phyloP scores from a whole-genome alignment of 2,797 vertebrate genomes.

The Esox lucius region DNA sequence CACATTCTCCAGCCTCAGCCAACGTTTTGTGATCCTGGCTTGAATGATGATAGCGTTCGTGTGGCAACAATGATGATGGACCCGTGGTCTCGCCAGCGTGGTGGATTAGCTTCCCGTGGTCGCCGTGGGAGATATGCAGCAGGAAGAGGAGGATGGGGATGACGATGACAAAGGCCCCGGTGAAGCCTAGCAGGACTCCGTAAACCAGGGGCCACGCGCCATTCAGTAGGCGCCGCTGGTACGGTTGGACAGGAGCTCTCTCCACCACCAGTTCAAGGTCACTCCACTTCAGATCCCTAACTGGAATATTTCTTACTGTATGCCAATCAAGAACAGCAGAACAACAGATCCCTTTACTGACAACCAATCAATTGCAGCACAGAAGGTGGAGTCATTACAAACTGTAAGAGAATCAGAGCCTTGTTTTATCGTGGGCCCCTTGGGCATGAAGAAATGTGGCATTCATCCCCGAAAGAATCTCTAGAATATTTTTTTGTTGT shows the following conservation, averaged over 20 bases:
- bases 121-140: conserved; percentile 26
- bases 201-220: conserved; percentile 69
- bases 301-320: conserved; percentile 43
- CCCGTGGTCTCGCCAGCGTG: not conserved
- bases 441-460: conserved; percentile 30
- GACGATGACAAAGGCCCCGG: conserved; percentile 51
- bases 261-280: conserved; percentile 75
- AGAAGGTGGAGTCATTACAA: not conserved
- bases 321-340: not conserved
- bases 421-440: conserved; percentile 35
- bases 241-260: conserved; percentile 51
- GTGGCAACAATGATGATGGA: not conserved
- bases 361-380: not conserved
- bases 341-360: not conserved
- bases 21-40: not conserved
- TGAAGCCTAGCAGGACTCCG: conserved; percentile 76
- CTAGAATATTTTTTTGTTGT: not conserved
- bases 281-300: conserved; percentile 53
- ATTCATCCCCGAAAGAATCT: not conserved
- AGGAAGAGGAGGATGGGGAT: conserved; percentile 34
- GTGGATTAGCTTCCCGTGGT: not conserved
- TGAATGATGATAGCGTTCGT: not conserved
- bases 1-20: conserved; percentile 8
- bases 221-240: conserved; percentile 63
- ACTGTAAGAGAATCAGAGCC: conserved; percentile 6